Evolutionary conservation across 2,888 invertebrate species (phyloP), one percentile per base, ranked within the genome.

Genomic region (Eilema caniola): DNA sequence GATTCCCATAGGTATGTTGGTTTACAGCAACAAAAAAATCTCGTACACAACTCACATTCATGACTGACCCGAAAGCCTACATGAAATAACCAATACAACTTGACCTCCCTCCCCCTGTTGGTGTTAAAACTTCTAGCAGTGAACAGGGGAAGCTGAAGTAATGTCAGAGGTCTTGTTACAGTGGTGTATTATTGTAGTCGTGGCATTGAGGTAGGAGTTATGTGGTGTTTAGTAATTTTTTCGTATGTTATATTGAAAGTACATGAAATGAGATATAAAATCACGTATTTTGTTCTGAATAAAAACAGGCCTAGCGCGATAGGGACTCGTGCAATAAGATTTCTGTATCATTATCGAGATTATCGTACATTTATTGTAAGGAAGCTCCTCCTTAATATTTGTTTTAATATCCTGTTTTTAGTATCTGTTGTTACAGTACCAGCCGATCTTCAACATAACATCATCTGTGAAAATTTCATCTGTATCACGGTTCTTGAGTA

Each of bases 31-130:
- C 81, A 87, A 89, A 87, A n/a, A 88, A 87, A 85, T 81, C 85
- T 86, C 87, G 82, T 86, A 83, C 81, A 80, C 79, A 83, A 83
- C 85, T 79, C 69, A 83, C 83, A 84, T 86, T 80, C 83, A 82
- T 83, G 82, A 82, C 85, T 89, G 90, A 90, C 91, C 91, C 85
- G 80, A 86, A 89, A 89, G 84, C 88, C 88, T 88, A 88, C 78
- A 86, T 85, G 81, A 69, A 68, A 37, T 57, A 47, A 71, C 90
- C 89, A 88, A 77, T 7, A 2, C 73, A 75, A 53, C 5, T 67
- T 77, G 87, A 85, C 33, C 88, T 69, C 23, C 71, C 67, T 33
- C 62, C 62, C 77, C 76, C 60, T 73, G 66, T 75, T 69, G 47
- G 59, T 69, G 62, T 67, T 75, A 72, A 72, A 69, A 62, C 69